These are phyloP conservation scores for Spisula solida DNA, from an alignment of 2,888 invertebrate genomes.

Conservation along the genomic window DNA sequence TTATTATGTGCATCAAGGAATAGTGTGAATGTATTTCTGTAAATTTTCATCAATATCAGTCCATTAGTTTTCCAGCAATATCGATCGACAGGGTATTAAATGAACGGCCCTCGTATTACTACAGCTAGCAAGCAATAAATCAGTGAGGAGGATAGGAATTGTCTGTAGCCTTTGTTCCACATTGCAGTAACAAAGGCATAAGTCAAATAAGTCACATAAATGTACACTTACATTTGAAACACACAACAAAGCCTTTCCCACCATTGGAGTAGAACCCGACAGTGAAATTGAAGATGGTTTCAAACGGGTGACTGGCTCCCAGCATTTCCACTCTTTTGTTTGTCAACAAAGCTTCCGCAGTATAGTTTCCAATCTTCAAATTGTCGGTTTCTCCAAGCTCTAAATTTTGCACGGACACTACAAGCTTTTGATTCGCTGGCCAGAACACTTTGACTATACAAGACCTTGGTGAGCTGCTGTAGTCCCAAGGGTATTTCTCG, in stretches of 20 bases:
- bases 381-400: slow-evolving; percentile 27
- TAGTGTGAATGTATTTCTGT: too few relatives aligned
- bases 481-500: slow-evolving; percentile 32
- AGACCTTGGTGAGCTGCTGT: not conserved
- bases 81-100: too few relatives aligned
- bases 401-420: slow-evolving; percentile 13
- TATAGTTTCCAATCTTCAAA: slow-evolving; percentile 8
- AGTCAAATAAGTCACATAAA: too few relatives aligned
- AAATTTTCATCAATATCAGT: too few relatives aligned
- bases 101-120: too few relatives aligned
- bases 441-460: slow-evolving; percentile 29
- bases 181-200: too few relatives aligned
- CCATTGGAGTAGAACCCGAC: slow-evolving; percentile 34
- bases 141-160: too few relatives aligned
- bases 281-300: slow-evolving; percentile 2
- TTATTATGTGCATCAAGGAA: too few relatives aligned
- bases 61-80: too few relatives aligned
- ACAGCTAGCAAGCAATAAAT: too few relatives aligned
- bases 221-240: slow-evolving; percentile 46
- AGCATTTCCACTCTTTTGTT: not conserved
- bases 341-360: not conserved
- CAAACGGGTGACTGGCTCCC: not conserved
- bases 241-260: slow-evolving; percentile 39
- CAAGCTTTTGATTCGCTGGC: not conserved
- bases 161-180: too few relatives aligned